Evolutionary conservation across 1,140 invertebrate genomes (phyloP), one percentile per base, ranked within the genome.

Genomic region (Zaprionus camerounensis): DNA sequence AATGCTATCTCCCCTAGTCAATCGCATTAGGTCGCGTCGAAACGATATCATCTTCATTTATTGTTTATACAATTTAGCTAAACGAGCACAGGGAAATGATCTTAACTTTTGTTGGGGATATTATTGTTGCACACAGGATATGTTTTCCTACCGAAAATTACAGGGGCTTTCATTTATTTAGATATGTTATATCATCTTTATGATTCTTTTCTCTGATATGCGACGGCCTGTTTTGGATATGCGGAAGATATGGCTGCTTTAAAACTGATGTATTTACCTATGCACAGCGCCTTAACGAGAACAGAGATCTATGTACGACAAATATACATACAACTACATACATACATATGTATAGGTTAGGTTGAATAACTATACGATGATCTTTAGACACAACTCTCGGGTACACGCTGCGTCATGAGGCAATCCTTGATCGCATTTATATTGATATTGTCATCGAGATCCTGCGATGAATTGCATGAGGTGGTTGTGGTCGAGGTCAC

Each of bases 381-480:
- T 46, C 22, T 38, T 88, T 90, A 92, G 67, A 92, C 91, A 61
- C 91, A 92, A 58, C 91, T 92, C 63, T 92, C 91, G 55, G 91
- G 91, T 63, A 92, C 91, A 55, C 91, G 86, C 59, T 92, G 91
- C 57, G 91, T 92, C 91, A 92, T 92, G 57, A 92, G 85, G 67
- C 91, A 92, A 76, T 92, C 91, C 75, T 92, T 92, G 63, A 92
- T 92, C 34, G 91, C 91, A 80, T 92, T 92, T 62, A 92, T 92
- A 51, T 92, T 92, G 55, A 92, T 92, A 64, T 92, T 92, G 49
- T 92, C 91, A 51, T 92, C 91, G 68, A 92, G 68, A 56, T 92
- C 91, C 76, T 86, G 91, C 13, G 91, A 92, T 55, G 91, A 92
- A 67, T 92, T 92, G 71, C 87, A 92, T 7, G 91, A 92, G 5